Evolutionary conservation across 2,888 invertebrate species (phyloP), one percentile per base, ranked within the genome.

Genomic region (Cheilosia pagana): DNA sequence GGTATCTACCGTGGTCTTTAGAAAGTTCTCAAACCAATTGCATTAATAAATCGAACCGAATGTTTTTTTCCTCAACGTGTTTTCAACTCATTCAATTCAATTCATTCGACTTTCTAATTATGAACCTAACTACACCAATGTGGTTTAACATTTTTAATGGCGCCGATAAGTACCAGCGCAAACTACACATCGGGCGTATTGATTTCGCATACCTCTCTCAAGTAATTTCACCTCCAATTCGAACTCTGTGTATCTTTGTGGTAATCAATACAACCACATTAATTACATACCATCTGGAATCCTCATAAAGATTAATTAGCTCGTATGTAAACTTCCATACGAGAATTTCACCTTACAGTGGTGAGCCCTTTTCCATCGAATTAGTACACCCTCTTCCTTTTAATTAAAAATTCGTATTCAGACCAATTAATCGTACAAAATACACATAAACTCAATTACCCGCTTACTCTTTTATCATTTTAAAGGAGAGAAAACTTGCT

Each of bases 321-420:
- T 16, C 45, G 7, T 16, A 7, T 45, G 16, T 16, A n/a, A n/a
- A 43, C 16, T 3, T 35, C n/a, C n/a, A 16, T 45, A 28, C 28
- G 28, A 28, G 28, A 1, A 19, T 8, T 45, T 16, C 19, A 16
- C 19, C 14, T 45, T 8, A 19, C 16, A 31, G 16, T 31, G 28
- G 16, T 48, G 43, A 19, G 12, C 19, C 48, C 10, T 35, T 41
- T 70, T 45, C 5, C 23, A 43, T 70, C 3, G 6, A 6, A 28
- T 50, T 25, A 48, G 8, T 45, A 45, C 16, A 19, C 3, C 19
- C 16, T 45, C 16, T 8, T 6, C 39, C 14, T 31, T 53, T 43
- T 62, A 62, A 72, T 62, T 72, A 72, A 60, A 62, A 72, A 60
- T 16, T 31, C 16, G 23, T 48, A 57, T n/a, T n/a, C 21, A 57